Evolutionary conservation across 2,888 invertebrate genomes (phyloP).

Genomic region (Chymomyza caudatula): DNA sequence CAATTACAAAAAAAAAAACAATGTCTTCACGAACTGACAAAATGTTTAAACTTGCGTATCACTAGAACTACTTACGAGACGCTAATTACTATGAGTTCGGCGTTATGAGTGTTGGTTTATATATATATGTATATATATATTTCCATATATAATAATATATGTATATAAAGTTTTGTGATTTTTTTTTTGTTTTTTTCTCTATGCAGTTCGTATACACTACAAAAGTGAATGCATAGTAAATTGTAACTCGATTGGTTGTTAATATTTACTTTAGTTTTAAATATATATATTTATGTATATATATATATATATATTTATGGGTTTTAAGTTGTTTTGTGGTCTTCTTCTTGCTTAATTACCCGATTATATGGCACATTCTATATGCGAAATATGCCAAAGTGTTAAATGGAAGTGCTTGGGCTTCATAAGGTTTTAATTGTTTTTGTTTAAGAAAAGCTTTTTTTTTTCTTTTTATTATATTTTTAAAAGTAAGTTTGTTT

Average conservation of each 20-base stretch:
- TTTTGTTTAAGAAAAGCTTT: not conserved
- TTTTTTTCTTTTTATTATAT: not conserved
- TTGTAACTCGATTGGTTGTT: not conserved
- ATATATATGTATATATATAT: not conserved
- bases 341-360: not conserved
- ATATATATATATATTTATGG: not conserved
- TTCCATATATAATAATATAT: not conserved
- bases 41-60: conserved; percentile 4
- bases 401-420: not conserved
- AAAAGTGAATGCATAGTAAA: not conserved
- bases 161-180: no score
- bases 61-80: not conserved
- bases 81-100: not conserved
- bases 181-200: not conserved
- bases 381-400: not conserved
- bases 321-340: not conserved
- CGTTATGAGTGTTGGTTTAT: not conserved
- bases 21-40: not conserved
- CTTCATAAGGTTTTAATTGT: not conserved
- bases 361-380: not conserved
- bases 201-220: not conserved
- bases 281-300: not conserved
- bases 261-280: not conserved
- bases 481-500: conserved; percentile 9
- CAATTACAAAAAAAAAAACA: not conserved